Evolutionary conservation across 2,797 vertebrate species (phyloP), one percentile per base, ranked within the genome.

Genomic region (Australoheros facetus): DNA sequence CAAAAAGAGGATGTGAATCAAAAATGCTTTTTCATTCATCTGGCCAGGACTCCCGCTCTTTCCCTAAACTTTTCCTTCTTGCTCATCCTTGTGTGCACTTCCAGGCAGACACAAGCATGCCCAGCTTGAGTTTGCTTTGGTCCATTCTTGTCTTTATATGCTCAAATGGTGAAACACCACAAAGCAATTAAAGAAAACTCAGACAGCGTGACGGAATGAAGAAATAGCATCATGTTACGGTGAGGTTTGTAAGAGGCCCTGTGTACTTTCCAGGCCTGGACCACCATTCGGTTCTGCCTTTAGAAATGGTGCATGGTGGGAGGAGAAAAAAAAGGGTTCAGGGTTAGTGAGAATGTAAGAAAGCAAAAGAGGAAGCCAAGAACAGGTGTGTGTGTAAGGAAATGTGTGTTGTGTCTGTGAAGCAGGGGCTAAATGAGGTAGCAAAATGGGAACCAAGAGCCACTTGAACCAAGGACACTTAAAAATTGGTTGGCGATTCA

Each of bases 121-220:
- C 89, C 75, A 56, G 71, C 84, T 87, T 66, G 23, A 84, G 78
- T 91, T 90, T 91, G 82, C 88, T 93, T 94, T 91, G 86, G 88
- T 93, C 89, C 84, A 42, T 77, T 90, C 80, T 79, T 81, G 85
- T 85, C 84, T 71, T 78, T 84, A 74, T 91, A 84, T 86, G 71
- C 84, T 88, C 56, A 77, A 91, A 91, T 77, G 56, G 74, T 84
- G 51, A 87, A 79, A 87, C 78, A 85, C 82, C 81, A 80, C 83
- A 86, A 86, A 77, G 78, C 83, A 92, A 87, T 88, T 80, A 83
- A 91, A 80, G 86, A 80, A 87, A 91, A 86, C 83, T 87, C 88
- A 94, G 92, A 93, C 91, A 93, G 93, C 91, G 82, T 90, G 80
- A 95, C 82, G 88, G 93, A 93, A 95, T 94, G 90, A 94, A 92